Base-by-base conservation (phyloP, 2,113 vertebrate genomes). In the Macrotus californicus region DNA sequence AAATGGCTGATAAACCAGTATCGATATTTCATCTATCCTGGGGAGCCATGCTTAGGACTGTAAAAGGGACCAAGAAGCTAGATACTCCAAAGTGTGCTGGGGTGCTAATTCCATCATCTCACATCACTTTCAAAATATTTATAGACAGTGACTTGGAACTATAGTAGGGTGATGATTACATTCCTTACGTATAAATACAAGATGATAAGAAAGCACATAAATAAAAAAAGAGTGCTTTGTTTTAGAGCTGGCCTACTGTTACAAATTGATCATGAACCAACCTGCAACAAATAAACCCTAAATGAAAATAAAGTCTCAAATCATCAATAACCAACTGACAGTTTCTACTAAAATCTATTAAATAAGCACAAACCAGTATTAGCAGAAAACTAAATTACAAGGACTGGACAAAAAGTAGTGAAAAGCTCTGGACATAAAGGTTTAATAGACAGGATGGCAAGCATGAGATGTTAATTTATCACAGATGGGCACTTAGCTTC, bases 301-400 rank as follows among this genome's bases (percentile, higher is more conserved):
- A 46, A 82, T 46, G 26, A 93, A 88, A 89, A 50, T 14, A 5
- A 94, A 91, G 83, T 87, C 14, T 76, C 80, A 46, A 52, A 67
- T 29, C 31, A 89, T 34, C 15, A 75, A 31, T 77, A 92, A 84
- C 34, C 80, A 95, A 82, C 10, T 75, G 34, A 81, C 9, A 56
- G 41, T 80, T 80, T 84, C 77, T 67, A 75, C 13, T 82, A 83
- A 85, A 79, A 91, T 84, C 50, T 72, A 75, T 56, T 87, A 75
- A 88, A 61, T 41, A 83, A 89, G 31, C 26, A 91, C 24, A 89
- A 77, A 87, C 21, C 18, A 50, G 0, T 46, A 80, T 26, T 52
- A 61, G 46, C 24, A 93, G 61, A 94, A 94, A 95, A 83, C 0
- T n/a, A 41, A 88, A 88, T 61, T 79, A 67, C 21, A 87, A 90